Evolutionary conservation across 2,888 invertebrate species (phyloP), one percentile per base, ranked within the genome.

Genomic region (Neria commutata): DNA sequence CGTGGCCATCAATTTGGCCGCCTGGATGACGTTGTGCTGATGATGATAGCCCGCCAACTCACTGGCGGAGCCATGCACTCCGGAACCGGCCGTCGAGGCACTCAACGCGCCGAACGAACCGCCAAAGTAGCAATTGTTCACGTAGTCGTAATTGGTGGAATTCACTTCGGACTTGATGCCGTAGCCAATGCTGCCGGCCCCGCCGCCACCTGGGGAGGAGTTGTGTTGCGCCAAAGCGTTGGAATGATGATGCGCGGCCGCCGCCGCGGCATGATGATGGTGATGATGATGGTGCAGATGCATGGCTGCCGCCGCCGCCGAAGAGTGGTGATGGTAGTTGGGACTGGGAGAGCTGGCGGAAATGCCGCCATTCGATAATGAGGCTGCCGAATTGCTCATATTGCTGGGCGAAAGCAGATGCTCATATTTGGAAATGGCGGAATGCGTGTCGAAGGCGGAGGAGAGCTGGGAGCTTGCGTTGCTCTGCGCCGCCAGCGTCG

Each of bases 1-100:
- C 57, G 91, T 91, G 11, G 92, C 92, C 88, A 92, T 90, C 64
- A 92, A 84, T 79, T 92, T 92, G 57, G 92, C 91, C 60, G 92
- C 90, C 63, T 91, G 91, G 40, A 91, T 91, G 65, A 92, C 91
- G 83, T 91, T 91, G 76, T 92, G 91, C 78, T 92, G 92, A 82
- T 92, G 92, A 76, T 91, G 90, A 81, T 91, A 91, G 25, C 91
- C 89, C 63, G 86, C 86, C 66, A 88, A 85, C 65, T 91, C 91
- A 47, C 86, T 84, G 62, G 61, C 67, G 57, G 83, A 83, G 37
- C 64, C 67, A 65, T 70, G 71, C 51, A 62, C 69, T 34, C 69
- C 76, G 3, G 73, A 67, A 54, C 77, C 74, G 37, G 75, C 72
- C 21, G 74, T 63, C 14, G 77, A 70, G 29, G 78, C 76, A 10